Conservation (phyloP, 2,797 vertebrate genomes). For the Lepus oiostolus region DNA sequence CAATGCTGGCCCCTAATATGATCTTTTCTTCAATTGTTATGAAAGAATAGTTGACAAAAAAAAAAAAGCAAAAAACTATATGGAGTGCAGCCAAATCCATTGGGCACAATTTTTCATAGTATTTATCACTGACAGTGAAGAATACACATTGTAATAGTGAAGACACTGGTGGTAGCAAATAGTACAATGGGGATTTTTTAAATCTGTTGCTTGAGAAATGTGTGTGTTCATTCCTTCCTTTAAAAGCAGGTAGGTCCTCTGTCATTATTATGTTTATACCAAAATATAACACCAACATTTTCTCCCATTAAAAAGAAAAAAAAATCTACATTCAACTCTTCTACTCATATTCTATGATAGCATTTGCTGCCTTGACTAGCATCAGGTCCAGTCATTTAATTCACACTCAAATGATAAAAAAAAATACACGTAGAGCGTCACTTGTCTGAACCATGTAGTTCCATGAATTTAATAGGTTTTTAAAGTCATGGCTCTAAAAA, state of each 20-base stretch:
- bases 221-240: neutral
- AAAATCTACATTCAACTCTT: neutral
- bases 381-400: slow-evolving; percentile 13
- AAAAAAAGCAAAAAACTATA: neutral
- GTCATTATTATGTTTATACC: slow-evolving; percentile 9
- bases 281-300: slow-evolving; percentile 22
- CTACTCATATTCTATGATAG: neutral
- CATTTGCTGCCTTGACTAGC: neutral
- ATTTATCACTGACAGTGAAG: neutral
- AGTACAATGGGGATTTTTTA: neutral
- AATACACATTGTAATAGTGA: neutral
- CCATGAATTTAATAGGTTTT: neutral
- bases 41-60: neutral
- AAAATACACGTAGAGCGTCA: neutral
- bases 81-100: neutral
- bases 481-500: neutral
- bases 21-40: neutral
- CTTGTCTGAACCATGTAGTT: neutral
- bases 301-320: neutral
- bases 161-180: neutral
- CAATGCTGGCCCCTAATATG: too few relatives aligned
- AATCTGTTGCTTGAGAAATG: neutral
- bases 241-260: neutral
- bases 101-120: neutral
- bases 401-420: neutral